A percentile compares a stretch with the other conserved stretches of the same genome.
Evolutionary conservation across 2,797 vertebrate species (phyloP).

Genomic region (Nyctibius grandis): DNA sequence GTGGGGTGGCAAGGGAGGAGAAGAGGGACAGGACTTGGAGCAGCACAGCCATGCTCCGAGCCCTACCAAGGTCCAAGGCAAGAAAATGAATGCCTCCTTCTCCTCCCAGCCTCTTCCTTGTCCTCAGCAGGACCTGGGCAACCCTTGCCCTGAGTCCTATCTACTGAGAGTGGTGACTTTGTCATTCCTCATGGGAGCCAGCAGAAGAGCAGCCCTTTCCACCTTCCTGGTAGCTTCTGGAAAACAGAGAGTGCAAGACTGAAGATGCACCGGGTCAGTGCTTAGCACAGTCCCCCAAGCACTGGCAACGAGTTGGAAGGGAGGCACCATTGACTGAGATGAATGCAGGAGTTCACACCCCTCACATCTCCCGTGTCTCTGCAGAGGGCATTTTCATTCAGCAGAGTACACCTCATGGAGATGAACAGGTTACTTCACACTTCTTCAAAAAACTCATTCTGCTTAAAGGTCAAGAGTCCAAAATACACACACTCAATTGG

Average conservation of each 20-base stretch:
- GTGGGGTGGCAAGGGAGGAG: background rate
- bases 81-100: background rate
- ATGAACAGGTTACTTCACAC: background rate
- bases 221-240: background rate
- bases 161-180: background rate
- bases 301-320: background rate
- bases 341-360: background rate
- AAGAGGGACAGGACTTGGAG: background rate
- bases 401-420: background rate
- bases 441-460: background rate
- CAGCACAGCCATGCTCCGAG: rapidly evolving
- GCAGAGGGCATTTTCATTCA: background rate
- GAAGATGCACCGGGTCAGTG: background rate
- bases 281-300: background rate
- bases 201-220: background rate
- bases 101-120: background rate
- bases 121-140: background rate
- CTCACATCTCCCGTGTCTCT: background rate
- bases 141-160: background rate
- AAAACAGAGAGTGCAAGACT: background rate
- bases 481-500: background rate
- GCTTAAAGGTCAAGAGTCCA: background rate
- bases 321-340: background rate
- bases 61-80: background rate
- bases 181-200: background rate